Percentiles rank a stretch among this genome's conserved stretches.
phyloP scores from a whole-genome alignment of 1,140 invertebrate genomes.

The Euura saliciscinereae region DNA sequence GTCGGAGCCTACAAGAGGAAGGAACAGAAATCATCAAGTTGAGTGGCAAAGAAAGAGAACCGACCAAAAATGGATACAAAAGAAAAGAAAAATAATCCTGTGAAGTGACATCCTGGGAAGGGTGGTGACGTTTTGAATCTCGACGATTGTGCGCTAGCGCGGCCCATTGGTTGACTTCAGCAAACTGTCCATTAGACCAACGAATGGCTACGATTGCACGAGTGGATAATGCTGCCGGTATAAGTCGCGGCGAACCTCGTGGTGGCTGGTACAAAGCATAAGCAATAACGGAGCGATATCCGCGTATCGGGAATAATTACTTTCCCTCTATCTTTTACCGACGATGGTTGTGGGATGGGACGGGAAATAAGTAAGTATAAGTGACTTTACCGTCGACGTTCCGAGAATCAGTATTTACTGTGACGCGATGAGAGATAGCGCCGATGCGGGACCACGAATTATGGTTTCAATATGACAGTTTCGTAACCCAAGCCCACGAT shows the following conservation, averaged over 20 bases:
- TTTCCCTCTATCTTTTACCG: background rate
- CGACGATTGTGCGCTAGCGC: too few species aligned
- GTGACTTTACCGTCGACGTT: background rate
- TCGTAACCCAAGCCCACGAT: background rate
- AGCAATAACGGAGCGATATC: conserved; percentile 2
- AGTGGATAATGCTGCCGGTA: background rate
- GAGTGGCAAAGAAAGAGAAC: too few species aligned
- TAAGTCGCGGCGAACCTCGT: background rate
- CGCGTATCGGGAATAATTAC: conserved; percentile 4
- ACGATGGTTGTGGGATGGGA: background rate
- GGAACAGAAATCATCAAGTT: too few species aligned
- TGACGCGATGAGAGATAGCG: background rate
- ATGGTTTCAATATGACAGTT: conserved; percentile 5
- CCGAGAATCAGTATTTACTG: conserved; percentile 4
- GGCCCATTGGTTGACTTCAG: background rate
- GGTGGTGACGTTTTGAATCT: too few species aligned
- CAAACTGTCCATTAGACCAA: conserved; percentile 4
- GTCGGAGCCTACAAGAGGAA: too few species aligned
- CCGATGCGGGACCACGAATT: conserved; percentile 1
- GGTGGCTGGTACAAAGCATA: background rate
- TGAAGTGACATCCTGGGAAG: too few species aligned
- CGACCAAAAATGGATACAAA: too few species aligned
- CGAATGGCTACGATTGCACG: conserved; percentile 3
- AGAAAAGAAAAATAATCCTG: too few species aligned
- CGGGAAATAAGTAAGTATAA: conserved; percentile 3